Base-by-base conservation (phyloP, 1,140 invertebrate genomes). In the Anastrepha obliqua region DNA sequence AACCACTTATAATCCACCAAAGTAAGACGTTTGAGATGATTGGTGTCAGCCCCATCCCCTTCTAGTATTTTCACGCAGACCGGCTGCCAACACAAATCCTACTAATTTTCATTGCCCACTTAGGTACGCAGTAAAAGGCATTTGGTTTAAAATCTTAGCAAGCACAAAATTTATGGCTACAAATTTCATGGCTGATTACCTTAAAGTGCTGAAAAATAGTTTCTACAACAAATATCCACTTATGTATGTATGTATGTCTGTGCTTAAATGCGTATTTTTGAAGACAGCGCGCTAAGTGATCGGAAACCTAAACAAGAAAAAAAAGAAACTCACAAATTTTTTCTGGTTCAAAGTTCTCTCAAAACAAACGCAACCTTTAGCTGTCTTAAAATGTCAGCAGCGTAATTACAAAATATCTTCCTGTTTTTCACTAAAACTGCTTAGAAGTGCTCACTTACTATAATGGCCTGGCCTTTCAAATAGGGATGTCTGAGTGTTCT, bases 171-270 rank as follows among this genome's bases (percentile, higher is more conserved):
- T 62, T 62, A 62, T 62, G 60, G 60, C 60, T 62, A 62, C 60
- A 62, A 62, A 62, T 62, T 62, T 62, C 60, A 62, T 62, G 60
- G 60, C n/a, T 62, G 60, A 62, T 62, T 62, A 62, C 60, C 13
- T 62, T 62, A 62, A 62, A 62, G 60, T 62, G 60, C 13, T 62
- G 60, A 62, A 17, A 58, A 58, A 8, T 7, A 7, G 58, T 58
- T 7, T 58, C 58, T 58, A 8, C 58, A 8, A 58, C 7, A 58
- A 58, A 55, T 55, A 55, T 3, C 6, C 51, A 11, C 6, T 6
- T 55, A 55, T 55, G 51, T 3, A 55, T 55, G 51, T 55, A 55
- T 55, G 51, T 55, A 55, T 55, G 51, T 55, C 6, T 55, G 29
- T n/a, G 5, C 60, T 62, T n/a, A 9, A 0, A n/a, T n/a, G 4